Percentiles rank a stretch among this genome's conserved stretches.
Conservation (phyloP, 2,888 invertebrate species). For the Lucinisca nassula region DNA sequence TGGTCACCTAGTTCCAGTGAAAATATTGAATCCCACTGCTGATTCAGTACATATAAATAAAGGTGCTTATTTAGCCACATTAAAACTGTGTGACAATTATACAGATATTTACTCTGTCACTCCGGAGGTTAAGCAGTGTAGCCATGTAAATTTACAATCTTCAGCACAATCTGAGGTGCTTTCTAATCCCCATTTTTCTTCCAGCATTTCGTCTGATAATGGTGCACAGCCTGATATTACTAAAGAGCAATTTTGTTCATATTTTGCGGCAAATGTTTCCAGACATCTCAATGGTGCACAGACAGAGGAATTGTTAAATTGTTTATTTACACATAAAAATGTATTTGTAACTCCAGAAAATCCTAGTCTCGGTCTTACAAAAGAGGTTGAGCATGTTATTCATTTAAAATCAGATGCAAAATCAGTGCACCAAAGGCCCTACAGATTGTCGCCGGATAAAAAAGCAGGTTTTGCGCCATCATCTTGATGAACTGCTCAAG, state of each 20-base stretch:
- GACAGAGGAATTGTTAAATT: too few species aligned
- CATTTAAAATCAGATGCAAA: constrained; percentile 7
- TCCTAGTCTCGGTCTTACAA: background rate
- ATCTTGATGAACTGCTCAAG: background rate
- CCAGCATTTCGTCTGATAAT: too few species aligned
- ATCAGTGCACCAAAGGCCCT: constrained; percentile 42
- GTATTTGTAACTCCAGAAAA: constrained; percentile 12
- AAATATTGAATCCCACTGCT: constrained; percentile 14
- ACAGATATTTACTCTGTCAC: constrained; percentile 1
- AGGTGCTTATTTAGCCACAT: background rate
- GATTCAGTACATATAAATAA: constrained; percentile 18
- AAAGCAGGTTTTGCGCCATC: background rate
- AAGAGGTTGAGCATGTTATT: background rate
- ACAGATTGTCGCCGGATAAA: background rate
- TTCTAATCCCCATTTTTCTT: too few species aligned
- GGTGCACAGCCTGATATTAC: too few species aligned
- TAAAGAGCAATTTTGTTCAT: too few species aligned
- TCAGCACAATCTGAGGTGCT: background rate
- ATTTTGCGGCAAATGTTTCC: too few species aligned
- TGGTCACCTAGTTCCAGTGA: constrained; percentile 15
- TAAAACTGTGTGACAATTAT: constrained; percentile 21
- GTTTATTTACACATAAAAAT: background rate
- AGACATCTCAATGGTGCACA: too few species aligned
- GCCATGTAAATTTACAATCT: background rate
- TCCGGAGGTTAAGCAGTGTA: background rate